phyloP scores from a whole-genome alignment of 1,140 invertebrate genomes.

The Nomia melanderi region DNA sequence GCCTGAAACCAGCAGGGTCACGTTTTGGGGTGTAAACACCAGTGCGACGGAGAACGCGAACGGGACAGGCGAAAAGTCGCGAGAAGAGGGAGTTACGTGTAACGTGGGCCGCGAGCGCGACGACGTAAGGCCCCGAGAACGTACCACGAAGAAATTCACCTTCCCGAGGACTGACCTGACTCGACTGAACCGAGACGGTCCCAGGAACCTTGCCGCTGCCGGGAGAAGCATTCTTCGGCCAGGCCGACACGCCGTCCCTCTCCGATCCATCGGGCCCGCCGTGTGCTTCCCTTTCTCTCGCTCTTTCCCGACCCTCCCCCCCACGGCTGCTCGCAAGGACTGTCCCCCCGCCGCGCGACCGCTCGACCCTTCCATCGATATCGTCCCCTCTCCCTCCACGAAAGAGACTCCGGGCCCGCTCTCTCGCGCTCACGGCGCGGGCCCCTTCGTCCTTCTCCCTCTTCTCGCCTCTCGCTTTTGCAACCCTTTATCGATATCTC shows the following conservation, averaged over 20 bases:
- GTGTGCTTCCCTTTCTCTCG: constrained; percentile 60
- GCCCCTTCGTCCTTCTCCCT: constrained; percentile 1
- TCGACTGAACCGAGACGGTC: constrained; percentile 76
- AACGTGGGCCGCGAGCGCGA: constrained; percentile 45
- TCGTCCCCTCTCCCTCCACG: constrained; percentile 34
- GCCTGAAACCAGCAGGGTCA: no score
- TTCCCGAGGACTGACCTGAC: constrained; percentile 77
- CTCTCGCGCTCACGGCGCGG: no score
- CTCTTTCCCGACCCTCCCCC: constrained; percentile 34
- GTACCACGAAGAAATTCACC: constrained; percentile 65
- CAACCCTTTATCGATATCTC: constrained; percentile 27
- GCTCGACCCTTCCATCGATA: constrained; percentile 41
- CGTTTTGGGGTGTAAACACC: no score
- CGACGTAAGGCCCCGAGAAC: constrained; percentile 53
- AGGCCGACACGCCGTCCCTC: constrained; percentile 74
- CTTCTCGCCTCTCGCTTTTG: constrained; percentile 3
- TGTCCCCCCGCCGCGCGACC: constrained; percentile 8
- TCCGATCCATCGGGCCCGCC: constrained; percentile 76
- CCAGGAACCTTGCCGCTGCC: constrained; percentile 63
- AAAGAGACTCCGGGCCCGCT: constrained; percentile 1
- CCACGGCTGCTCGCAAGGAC: constrained; percentile 1
- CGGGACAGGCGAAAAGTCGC: constrained; percentile 35
- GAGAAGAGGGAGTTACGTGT: constrained; percentile 11
- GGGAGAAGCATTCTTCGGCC: constrained; percentile 77
- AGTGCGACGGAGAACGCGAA: neutral